Evolutionary conservation across 2,888 invertebrate genomes (phyloP).

Genomic region (Agrochola lota): DNA sequence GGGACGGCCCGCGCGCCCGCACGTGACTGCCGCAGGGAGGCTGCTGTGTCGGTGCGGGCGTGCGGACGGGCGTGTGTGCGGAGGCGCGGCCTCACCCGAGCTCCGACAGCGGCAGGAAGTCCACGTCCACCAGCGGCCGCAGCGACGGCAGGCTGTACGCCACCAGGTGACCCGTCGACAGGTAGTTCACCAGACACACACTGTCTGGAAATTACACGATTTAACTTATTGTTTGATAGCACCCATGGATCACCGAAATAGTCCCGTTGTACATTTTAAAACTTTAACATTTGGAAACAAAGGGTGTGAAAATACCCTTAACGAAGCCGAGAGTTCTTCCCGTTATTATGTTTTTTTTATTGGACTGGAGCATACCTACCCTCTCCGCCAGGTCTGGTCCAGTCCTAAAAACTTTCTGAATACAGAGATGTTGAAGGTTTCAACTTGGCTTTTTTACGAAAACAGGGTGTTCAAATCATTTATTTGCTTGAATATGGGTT

Average conservation of each 20-base stretch:
- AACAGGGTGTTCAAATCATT: too few species aligned
- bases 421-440: not conserved
- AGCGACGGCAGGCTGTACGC: constrained; percentile 99
- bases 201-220: constrained; percentile 92
- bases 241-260: not conserved
- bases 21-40: not conserved
- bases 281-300: not conserved
- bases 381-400: too few species aligned
- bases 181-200: constrained; percentile 98
- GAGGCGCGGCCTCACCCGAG: constrained; percentile 93
- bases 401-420: too few species aligned
- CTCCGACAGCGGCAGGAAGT: constrained; percentile 98
- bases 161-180: constrained; percentile 98
- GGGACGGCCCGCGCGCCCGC: constrained; percentile 14
- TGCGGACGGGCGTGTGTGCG: constrained; percentile 30
- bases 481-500: too few species aligned
- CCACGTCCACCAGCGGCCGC: constrained; percentile 97
- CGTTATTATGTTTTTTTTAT: not conserved
- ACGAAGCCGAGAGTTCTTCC: not conserved
- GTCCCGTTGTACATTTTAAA: not conserved
- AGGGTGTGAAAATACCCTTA: not conserved
- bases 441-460: not conserved
- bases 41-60: constrained; percentile 63
- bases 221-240: not conserved
- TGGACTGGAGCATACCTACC: too few species aligned